Conservation (phyloP, 2,888 invertebrate genomes). For the Cremastobaeus sp. region DNA sequence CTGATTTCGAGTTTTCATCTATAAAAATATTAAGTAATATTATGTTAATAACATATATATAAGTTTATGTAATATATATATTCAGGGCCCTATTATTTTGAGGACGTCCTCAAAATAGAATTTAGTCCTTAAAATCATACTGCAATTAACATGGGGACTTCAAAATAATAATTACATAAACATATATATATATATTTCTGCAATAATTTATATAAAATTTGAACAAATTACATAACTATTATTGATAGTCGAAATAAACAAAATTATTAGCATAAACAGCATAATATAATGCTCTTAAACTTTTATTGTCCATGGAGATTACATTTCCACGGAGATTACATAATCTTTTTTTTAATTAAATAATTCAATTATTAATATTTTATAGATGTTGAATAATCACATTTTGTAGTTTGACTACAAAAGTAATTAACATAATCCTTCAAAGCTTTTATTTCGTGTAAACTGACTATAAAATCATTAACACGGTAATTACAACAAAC, state of each 20-base stretch:
- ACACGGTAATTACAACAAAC: constrained; percentile 11
- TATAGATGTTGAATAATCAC: background rate
- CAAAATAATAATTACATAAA: too few relatives aligned
- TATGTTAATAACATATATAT: background rate
- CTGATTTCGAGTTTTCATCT: constrained; percentile 1
- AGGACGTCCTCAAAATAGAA: too few relatives aligned
- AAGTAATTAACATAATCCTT: constrained; percentile 10
- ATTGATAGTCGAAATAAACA: background rate
- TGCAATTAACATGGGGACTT: too few relatives aligned
- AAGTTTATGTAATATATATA: too few relatives aligned
- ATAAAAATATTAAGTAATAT: background rate
- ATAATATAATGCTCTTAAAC: background rate
- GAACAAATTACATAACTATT: constrained; percentile 1
- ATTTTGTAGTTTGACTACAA: background rate
- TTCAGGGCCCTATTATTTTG: too few relatives aligned
- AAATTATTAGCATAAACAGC: background rate
- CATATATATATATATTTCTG: constrained; percentile 4
- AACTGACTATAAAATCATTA: constrained; percentile 5
- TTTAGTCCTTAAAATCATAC: too few relatives aligned
- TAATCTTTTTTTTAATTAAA: background rate
- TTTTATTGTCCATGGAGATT: constrained; percentile 2
- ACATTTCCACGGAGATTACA: background rate
- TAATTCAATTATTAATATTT: constrained; percentile 2
- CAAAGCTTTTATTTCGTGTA: constrained; percentile 10
- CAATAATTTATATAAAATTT: background rate